phyloP scores from a whole-genome alignment of 2,113 vertebrate genomes.

The Illadopsis cleaveri region DNA sequence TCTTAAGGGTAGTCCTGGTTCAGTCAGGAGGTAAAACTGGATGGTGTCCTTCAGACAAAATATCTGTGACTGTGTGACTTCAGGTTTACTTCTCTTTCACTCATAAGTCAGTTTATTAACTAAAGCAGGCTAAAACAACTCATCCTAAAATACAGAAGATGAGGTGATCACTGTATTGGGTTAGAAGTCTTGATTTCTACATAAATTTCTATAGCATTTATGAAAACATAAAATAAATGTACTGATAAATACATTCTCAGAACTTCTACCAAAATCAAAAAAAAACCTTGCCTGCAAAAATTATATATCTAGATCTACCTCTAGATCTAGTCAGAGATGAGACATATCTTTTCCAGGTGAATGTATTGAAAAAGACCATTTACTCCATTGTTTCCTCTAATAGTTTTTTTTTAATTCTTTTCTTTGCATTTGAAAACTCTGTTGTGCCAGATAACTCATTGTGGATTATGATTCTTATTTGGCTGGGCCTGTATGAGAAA shows the following conservation, averaged over 20 bases:
- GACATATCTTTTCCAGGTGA: neutral
- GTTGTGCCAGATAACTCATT: neutral
- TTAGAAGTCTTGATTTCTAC: neutral
- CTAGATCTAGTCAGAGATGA: neutral
- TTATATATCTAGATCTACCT: neutral
- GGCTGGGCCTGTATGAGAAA: neutral
- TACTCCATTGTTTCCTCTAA: neutral
- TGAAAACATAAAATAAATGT: neutral
- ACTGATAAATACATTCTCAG: neutral
- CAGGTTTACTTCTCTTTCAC: neutral
- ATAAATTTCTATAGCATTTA: neutral
- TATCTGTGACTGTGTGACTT: neutral
- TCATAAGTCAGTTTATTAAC: neutral
- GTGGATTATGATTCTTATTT: neutral
- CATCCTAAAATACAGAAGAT: neutral
- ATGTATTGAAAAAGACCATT: neutral
- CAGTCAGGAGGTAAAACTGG: neutral
- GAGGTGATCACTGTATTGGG: neutral
- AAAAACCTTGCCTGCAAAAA: neutral
- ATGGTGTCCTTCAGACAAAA: neutral
- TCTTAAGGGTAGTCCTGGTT: neutral
- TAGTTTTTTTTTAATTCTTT: neutral
- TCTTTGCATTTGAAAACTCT: neutral
- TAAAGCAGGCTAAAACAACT: neutral
- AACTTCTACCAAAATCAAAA: neutral